A percentile compares a stretch with the other conserved stretches of the same genome.
Conservation (phyloP, 1,140 invertebrate species). For the Tetramorium simillimum region DNA sequence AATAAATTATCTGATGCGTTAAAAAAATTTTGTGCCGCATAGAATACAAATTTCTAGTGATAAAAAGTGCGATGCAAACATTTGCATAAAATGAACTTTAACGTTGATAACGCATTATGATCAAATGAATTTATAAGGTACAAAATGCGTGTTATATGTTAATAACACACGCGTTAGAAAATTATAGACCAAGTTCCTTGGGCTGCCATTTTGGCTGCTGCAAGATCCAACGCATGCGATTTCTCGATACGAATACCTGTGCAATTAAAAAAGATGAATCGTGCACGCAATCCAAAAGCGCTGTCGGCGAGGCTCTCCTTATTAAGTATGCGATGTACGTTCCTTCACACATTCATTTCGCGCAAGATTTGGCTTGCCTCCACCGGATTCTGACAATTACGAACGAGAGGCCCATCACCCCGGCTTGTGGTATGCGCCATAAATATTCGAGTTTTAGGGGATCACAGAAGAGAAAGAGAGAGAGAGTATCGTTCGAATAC, state of each 20-base stretch:
- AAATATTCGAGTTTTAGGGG: conserved; percentile 21
- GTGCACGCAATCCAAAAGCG: not conserved
- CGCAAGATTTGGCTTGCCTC: not conserved
- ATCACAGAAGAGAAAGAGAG: not conserved
- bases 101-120: not conserved
- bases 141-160: not conserved
- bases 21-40: not conserved
- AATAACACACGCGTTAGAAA: not conserved
- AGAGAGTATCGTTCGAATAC: not conserved
- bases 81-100: not conserved
- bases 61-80: not conserved
- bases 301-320: not conserved
- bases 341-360: conserved; percentile 17
- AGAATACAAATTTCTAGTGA: not conserved
- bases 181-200: not conserved
- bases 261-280: conserved; percentile 47
- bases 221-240: not conserved
- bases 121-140: not conserved
- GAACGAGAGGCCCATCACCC: not conserved
- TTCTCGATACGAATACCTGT: not conserved
- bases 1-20: not conserved
- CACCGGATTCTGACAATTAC: conserved; percentile 27
- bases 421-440: not conserved
- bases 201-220: not conserved
- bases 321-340: conserved; percentile 38